phyloP scores from a whole-genome alignment of 2,113 vertebrate genomes.

The Podilymbus podiceps region DNA sequence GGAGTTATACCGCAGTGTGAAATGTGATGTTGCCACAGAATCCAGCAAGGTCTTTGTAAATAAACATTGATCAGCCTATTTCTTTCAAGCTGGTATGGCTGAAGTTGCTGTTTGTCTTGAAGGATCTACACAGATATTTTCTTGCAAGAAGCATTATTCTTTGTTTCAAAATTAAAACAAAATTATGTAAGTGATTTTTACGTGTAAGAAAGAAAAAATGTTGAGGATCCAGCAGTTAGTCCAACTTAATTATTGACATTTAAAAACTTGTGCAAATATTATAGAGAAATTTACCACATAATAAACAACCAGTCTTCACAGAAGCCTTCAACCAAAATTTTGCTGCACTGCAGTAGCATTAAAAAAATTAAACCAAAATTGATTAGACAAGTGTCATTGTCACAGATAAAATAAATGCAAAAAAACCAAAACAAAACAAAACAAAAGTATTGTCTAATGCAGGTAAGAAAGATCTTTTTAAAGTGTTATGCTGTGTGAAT shows the following conservation, averaged over 20 bases:
- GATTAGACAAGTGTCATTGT: not conserved
- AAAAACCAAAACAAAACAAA: not conserved
- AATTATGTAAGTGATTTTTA: not conserved
- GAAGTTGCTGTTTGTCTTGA: not conserved
- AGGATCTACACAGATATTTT: not conserved
- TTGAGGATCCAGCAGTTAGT: not conserved
- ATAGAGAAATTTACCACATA: not conserved
- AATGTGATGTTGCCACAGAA: not conserved
- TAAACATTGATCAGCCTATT: not conserved
- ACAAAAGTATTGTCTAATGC: not conserved
- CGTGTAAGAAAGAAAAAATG: not conserved
- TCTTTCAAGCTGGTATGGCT: not conserved
- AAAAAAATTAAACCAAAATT: not conserved
- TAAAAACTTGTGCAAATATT: not conserved
- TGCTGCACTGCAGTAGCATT: not conserved
- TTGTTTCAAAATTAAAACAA: not conserved
- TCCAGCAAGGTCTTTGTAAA: not conserved
- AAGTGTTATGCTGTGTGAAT: not conserved
- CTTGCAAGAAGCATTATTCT: not conserved
- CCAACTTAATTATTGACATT: not conserved
- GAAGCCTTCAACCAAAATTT: not conserved
- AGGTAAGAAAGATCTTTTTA: not conserved
- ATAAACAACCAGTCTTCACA: not conserved
- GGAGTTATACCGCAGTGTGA: not conserved
- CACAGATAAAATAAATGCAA: not conserved